These are phyloP conservation scores for Cordilura impudica DNA, from an alignment of 2,888 invertebrate genomes.

Conservation along the genomic window DNA sequence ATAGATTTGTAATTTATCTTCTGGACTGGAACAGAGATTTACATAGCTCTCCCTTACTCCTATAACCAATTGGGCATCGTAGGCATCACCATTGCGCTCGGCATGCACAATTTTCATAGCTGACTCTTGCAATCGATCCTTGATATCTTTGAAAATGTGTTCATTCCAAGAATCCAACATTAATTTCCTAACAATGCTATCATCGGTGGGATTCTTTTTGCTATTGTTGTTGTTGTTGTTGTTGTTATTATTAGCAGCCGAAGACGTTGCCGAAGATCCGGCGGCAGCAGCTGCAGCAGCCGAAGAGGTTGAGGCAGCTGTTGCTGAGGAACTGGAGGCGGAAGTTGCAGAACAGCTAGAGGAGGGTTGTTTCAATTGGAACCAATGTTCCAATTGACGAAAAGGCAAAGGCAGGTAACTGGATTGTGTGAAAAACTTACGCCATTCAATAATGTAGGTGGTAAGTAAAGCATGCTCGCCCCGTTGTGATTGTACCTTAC, in stretches of 20 bases:
- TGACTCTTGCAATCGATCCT: constrained; percentile 93
- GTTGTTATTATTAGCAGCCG: constrained; percentile 57
- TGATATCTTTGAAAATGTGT: constrained; percentile 97
- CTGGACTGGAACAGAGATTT: constrained; percentile 94
- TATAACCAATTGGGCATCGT: constrained; percentile 97
- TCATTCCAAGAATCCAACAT: constrained; percentile 99
- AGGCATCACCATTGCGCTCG: constrained; percentile 97
- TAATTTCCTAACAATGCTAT: constrained; percentile 94
- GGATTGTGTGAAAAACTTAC: constrained; percentile 98
- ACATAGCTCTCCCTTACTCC: constrained; percentile 99
- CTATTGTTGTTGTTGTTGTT: constrained; percentile 67
- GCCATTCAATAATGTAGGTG: constrained; percentile 98
- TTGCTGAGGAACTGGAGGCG: constrained; percentile 64
- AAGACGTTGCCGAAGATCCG: constrained; percentile 70
- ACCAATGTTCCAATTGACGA: constrained; percentile 91
- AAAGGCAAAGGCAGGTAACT: constrained; percentile 98
- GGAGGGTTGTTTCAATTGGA: constrained; percentile 82
- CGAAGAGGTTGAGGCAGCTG: constrained; percentile 55
- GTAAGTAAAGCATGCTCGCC: constrained; percentile 97
- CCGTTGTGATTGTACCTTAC: constrained; percentile 91
- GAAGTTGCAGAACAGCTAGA: constrained; percentile 61
- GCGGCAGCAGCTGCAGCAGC: constrained; percentile 62
- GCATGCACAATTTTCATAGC: constrained; percentile 98
- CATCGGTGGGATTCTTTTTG: constrained; percentile 85
- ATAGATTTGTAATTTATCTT: constrained; percentile 96